Conservation (phyloP, 2,113 vertebrate genomes). For the Collichthys lucidus region DNA sequence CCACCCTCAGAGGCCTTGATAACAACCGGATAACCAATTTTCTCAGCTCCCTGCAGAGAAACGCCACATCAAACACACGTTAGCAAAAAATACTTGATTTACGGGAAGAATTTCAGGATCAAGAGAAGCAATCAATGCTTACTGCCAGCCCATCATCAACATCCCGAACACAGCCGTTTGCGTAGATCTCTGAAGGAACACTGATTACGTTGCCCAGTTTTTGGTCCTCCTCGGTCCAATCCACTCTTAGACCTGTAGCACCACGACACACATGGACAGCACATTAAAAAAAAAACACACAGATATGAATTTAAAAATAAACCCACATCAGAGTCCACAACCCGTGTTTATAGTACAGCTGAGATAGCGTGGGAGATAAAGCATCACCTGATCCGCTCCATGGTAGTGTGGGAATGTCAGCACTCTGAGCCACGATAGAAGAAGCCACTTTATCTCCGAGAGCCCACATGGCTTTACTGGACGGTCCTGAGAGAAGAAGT, state of each 20-base stretch:
- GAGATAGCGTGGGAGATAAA: not conserved
- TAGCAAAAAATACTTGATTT: not conserved
- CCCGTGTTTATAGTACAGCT: too few relatives aligned
- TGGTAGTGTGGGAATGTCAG: slow-evolving; percentile 92
- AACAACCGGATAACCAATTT: slow-evolving; percentile 93
- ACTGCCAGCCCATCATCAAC: slow-evolving; percentile 92
- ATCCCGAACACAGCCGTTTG: slow-evolving; percentile 87
- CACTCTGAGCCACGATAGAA: slow-evolving; percentile 96
- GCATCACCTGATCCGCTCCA: slow-evolving; percentile 94
- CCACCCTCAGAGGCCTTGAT: slow-evolving; percentile 97
- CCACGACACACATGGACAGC: not conserved
- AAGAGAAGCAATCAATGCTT: slow-evolving; percentile 39
- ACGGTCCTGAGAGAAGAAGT: slow-evolving; percentile 86
- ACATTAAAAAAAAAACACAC: not conserved
- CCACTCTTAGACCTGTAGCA: slow-evolving; percentile 87
- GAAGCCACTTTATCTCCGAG: slow-evolving; percentile 97
- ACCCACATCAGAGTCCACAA: too few relatives aligned
- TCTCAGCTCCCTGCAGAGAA: slow-evolving; percentile 86
- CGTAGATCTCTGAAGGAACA: slow-evolving; percentile 88
- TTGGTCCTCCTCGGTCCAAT: slow-evolving; percentile 84
- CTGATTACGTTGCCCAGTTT: slow-evolving; percentile 82
- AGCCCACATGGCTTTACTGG: slow-evolving; percentile 97
- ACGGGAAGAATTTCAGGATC: not conserved
- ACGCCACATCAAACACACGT: slow-evolving; percentile 13
- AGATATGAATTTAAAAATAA: not conserved